Percentiles rank a stretch among this genome's conserved stretches.
These are phyloP conservation scores for Brachionus rubens DNA, from an alignment of 1,140 invertebrate species.

Conservation along the genomic window DNA sequence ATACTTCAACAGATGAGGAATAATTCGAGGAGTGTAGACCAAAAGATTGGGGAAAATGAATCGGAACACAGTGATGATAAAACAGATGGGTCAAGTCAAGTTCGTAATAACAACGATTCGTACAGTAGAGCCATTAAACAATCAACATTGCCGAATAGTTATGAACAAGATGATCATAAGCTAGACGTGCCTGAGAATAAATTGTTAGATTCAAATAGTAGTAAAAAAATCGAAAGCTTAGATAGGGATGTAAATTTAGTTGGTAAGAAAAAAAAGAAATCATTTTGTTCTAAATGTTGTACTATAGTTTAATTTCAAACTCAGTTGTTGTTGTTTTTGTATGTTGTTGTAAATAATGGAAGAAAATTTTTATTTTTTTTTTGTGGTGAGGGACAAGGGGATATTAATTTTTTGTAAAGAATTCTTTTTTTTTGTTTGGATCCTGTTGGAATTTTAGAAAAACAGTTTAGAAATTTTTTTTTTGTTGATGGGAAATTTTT, in stretches of 20 bases:
- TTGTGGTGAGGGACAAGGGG: no score
- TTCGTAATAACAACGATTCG: background rate
- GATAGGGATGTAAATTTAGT: slow-evolving; percentile 13
- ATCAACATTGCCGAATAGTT: background rate
- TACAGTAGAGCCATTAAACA: background rate
- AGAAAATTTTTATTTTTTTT: no score
- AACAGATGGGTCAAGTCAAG: background rate
- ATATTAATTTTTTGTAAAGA: no score
- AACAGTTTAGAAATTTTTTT: no score
- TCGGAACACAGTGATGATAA: background rate
- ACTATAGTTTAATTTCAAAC: no score
- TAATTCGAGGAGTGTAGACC: background rate
- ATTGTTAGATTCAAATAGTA: background rate
- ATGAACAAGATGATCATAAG: background rate
- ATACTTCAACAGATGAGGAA: slow-evolving; percentile 3
- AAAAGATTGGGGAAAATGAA: background rate
- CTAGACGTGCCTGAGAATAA: background rate
- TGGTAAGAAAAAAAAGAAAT: no score
- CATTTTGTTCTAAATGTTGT: no score
- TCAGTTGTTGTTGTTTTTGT: no score
- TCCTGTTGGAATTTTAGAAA: no score
- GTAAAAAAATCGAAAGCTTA: background rate
- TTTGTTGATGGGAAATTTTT: no score
- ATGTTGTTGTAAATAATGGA: no score
- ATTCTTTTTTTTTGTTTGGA: no score